These are phyloP conservation scores for Amiota mariae DNA, from an alignment of 2,888 invertebrate species.

Conservation along the genomic window DNA sequence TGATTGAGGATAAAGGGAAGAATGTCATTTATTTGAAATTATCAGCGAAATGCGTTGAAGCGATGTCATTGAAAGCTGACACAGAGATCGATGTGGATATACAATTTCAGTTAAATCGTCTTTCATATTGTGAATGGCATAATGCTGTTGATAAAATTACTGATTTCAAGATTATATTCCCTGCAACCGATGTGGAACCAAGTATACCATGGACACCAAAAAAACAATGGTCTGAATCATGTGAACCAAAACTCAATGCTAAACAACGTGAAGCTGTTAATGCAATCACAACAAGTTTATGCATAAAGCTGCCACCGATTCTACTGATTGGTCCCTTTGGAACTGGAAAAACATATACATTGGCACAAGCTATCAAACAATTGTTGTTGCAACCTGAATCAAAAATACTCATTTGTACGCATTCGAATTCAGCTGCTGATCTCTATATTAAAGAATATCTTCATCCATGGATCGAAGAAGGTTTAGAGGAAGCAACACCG, in stretches of 20 bases:
- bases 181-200: constrained; percentile 78
- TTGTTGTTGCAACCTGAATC: constrained; percentile 79
- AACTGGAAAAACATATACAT: constrained; percentile 90
- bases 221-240: constrained; percentile 79
- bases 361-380: constrained; percentile 84
- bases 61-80: constrained; percentile 78
- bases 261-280: constrained; percentile 86
- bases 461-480: constrained; percentile 82
- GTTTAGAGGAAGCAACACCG: constrained; percentile 80
- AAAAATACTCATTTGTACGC: constrained; percentile 86
- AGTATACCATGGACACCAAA: constrained; percentile 82
- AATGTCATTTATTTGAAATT: constrained; percentile 84
- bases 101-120: constrained; percentile 86
- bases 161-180: constrained; percentile 82
- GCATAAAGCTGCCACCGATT: constrained; percentile 80
- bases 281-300: constrained; percentile 81
- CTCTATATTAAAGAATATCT: constrained; percentile 89
- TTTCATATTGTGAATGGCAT: constrained; percentile 90
- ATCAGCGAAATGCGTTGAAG: constrained; percentile 79
- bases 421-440: constrained; percentile 91
- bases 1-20: constrained; percentile 87
- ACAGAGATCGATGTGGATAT: constrained; percentile 81
- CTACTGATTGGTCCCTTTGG: constrained; percentile 87
- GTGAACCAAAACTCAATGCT: constrained; percentile 80
- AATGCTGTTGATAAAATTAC: constrained; percentile 85